phyloP scores from a whole-genome alignment of 1,140 invertebrate genomes.

The Lordiphosa collinella region DNA sequence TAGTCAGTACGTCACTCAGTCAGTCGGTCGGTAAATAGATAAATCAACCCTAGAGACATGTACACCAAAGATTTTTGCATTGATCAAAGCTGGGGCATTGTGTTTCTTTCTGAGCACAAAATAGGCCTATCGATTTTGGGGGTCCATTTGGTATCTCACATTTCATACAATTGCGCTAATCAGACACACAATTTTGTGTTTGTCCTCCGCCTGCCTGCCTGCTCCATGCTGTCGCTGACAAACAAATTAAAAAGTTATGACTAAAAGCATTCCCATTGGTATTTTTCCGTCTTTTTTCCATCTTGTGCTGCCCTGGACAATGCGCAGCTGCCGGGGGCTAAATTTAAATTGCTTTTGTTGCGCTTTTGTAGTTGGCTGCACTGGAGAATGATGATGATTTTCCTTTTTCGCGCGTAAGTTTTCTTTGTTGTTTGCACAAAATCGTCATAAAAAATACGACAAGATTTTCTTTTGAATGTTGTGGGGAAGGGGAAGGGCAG shows the following conservation, averaged over 20 bases:
- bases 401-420: constrained; percentile 66
- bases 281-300: background rate
- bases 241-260: constrained; percentile 78
- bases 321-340: constrained; percentile 53
- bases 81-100: constrained; percentile 67
- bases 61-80: constrained; percentile 66
- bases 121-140: constrained; percentile 61
- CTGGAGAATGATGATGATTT: constrained; percentile 61
- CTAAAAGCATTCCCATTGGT: constrained; percentile 42
- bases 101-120: constrained; percentile 43
- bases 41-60: constrained; percentile 77
- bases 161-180: constrained; percentile 61
- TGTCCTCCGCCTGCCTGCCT: background rate
- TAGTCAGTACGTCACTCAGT: background rate
- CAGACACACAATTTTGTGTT: constrained; percentile 19
- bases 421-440: constrained; percentile 76
- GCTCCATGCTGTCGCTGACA: constrained; percentile 53
- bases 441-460: constrained; percentile 64
- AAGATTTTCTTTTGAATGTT: constrained; percentile 65
- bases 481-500: constrained; percentile 2
- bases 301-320: constrained; percentile 43
- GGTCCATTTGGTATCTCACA: constrained; percentile 11
- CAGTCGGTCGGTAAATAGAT: constrained; percentile 55
- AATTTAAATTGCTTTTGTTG: constrained; percentile 77
- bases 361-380: constrained; percentile 67